These are phyloP conservation scores for Polydesmus complanatus DNA, from an alignment of 2,888 invertebrate genomes.

Conservation along the genomic window DNA sequence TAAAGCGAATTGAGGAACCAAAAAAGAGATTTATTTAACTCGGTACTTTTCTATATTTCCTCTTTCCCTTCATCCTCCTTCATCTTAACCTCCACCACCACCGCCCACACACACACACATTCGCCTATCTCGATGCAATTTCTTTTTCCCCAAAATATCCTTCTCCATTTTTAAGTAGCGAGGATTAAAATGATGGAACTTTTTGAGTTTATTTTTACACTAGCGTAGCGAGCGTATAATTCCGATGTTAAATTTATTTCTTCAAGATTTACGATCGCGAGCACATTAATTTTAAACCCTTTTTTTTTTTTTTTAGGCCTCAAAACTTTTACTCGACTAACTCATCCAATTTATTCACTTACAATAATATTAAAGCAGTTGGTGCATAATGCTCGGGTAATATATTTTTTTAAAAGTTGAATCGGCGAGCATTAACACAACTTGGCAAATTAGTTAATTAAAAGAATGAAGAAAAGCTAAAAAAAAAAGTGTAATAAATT, in stretches of 20 bases:
- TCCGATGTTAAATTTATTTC: not conserved
- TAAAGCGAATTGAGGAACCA: not conserved
- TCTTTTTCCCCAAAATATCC: not conserved
- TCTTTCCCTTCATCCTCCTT: not conserved
- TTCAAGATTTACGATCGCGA: not conserved
- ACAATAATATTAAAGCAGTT: too few species aligned
- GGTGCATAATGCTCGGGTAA: too few species aligned
- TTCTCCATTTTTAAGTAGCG: not conserved
- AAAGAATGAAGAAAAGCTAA: too few species aligned
- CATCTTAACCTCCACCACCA: not conserved
- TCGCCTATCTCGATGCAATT: not conserved
- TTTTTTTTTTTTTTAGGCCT: not conserved
- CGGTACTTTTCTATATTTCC: too few species aligned
- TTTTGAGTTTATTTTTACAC: not conserved
- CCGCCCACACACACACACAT: too few species aligned
- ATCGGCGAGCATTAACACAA: too few species aligned
- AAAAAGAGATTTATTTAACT: not conserved
- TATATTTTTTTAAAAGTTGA: too few species aligned
- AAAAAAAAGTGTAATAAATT: too few species aligned
- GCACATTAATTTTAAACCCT: not conserved
- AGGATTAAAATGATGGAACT: not conserved
- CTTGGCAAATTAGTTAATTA: too few species aligned
- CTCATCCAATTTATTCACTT: too few species aligned
- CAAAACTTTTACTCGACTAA: not conserved
- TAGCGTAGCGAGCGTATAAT: not conserved